These are phyloP conservation scores for Ambastaia sidthimunki DNA, from an alignment of 2,797 vertebrate species.

Conservation along the genomic window DNA sequence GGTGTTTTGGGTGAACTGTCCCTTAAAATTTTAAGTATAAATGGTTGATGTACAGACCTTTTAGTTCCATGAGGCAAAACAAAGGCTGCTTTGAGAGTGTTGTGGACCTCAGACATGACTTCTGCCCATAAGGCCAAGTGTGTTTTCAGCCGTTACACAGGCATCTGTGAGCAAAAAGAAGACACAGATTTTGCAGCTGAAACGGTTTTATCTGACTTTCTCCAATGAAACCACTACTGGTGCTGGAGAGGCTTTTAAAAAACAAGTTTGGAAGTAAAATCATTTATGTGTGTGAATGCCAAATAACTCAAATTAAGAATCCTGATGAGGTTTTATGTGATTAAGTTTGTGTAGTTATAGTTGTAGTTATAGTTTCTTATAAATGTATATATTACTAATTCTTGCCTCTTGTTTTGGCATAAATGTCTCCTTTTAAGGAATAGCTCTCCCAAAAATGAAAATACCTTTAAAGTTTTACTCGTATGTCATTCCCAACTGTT, in stretches of 20 bases:
- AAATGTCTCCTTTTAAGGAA: constrained; percentile 17
- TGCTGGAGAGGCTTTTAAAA: constrained; percentile 24
- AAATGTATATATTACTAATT: constrained; percentile 21
- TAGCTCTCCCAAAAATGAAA: not conserved
- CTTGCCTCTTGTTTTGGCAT: constrained; percentile 5
- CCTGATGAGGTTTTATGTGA: constrained; percentile 5
- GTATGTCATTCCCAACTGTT: not conserved
- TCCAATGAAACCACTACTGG: constrained; percentile 44
- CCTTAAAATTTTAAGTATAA: no score
- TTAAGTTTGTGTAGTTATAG: constrained; percentile 14
- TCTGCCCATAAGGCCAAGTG: not conserved
- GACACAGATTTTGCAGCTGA: not conserved
- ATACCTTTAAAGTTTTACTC: not conserved
- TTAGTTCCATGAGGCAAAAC: constrained; percentile 50
- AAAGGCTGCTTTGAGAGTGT: constrained; percentile 74
- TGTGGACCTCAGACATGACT: constrained; percentile 1
- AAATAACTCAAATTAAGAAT: constrained; percentile 17
- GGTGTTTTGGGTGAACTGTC: no score
- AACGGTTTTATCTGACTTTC: not conserved
- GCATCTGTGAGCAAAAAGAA: not conserved
- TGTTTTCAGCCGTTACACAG: not conserved
- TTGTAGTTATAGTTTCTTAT: constrained; percentile 17
- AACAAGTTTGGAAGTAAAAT: constrained; percentile 16
- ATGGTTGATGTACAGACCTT: no score
- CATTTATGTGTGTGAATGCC: constrained; percentile 25